These are phyloP conservation scores for Holothuria glaberrima DNA, from an alignment of 35 echinoderm and acorn worm genomes.

Conservation along the genomic window DNA sequence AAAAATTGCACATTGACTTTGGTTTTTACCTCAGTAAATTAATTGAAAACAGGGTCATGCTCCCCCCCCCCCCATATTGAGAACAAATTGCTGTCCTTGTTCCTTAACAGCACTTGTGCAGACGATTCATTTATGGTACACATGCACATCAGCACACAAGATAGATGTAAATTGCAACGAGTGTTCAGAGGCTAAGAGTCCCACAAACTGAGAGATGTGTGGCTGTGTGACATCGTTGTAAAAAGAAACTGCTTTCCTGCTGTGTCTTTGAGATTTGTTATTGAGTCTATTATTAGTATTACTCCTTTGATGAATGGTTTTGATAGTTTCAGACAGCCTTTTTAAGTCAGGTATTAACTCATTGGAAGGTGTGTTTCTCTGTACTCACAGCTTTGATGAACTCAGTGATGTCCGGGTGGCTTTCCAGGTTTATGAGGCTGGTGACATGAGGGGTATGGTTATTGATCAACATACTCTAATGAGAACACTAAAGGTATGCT, in stretches of 20 bases:
- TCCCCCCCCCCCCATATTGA: too few species aligned
- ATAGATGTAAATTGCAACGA: too few species aligned
- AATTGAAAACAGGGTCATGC: too few species aligned
- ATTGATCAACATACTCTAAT: constrained; percentile 94
- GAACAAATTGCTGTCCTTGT: too few species aligned
- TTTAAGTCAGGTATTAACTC: too few species aligned
- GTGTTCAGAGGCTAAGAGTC: too few species aligned
- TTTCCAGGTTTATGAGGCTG: constrained; percentile 96
- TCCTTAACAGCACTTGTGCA: too few species aligned
- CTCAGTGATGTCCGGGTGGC: constrained; percentile 95
- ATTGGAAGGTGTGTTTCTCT: constrained; percentile 13
- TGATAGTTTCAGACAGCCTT: too few species aligned
- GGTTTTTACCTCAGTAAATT: not conserved
- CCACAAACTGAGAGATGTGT: too few species aligned
- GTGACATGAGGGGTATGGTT: constrained; percentile 97
- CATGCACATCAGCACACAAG: too few species aligned
- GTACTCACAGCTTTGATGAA: constrained; percentile 84
- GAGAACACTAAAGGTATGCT: constrained; percentile 89
- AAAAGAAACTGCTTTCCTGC: not conserved
- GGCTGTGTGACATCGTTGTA: too few species aligned
- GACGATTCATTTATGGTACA: too few species aligned
- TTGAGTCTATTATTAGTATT: not conserved
- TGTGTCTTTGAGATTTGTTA: not conserved
- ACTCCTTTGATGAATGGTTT: not conserved
- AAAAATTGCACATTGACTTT: not conserved